A percentile compares a stretch with the other conserved stretches of the same genome.
Conservation (phyloP, 2,113 vertebrate species). For the Aphelocoma coerulescens region DNA sequence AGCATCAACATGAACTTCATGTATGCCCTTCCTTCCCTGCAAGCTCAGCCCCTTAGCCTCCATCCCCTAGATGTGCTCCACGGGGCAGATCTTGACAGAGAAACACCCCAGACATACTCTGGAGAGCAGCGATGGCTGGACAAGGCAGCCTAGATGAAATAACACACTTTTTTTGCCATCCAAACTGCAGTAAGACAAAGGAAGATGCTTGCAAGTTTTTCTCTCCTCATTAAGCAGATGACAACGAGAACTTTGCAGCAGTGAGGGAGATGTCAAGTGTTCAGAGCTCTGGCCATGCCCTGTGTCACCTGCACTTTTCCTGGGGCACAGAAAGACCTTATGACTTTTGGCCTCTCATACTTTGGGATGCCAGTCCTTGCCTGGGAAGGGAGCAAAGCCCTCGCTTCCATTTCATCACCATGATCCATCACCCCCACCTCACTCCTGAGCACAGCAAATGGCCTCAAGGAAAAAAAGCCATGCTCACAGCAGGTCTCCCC, state of each 20-base stretch:
- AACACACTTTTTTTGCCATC: background rate
- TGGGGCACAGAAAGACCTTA: background rate
- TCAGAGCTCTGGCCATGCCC: background rate
- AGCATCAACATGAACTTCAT: background rate
- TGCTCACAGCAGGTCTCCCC: background rate
- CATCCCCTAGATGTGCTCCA: background rate
- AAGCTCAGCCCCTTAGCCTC: background rate
- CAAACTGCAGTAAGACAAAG: background rate
- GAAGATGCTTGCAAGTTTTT: background rate
- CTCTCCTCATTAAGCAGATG: background rate
- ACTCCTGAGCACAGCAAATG: background rate
- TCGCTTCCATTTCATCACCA: background rate
- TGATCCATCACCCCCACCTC: background rate
- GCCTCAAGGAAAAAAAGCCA: background rate
- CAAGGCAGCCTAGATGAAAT: background rate
- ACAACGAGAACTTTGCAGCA: background rate
- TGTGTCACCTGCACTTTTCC: background rate
- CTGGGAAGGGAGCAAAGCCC: background rate
- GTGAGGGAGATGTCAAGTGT: background rate
- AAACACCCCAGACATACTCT: background rate
- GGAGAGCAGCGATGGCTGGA: background rate
- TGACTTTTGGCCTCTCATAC: background rate
- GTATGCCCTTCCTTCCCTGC: background rate
- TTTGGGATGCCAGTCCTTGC: background rate
- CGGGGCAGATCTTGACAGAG: background rate